Conservation (phyloP, 2,797 vertebrate species). For the Garrulus glandarius region DNA sequence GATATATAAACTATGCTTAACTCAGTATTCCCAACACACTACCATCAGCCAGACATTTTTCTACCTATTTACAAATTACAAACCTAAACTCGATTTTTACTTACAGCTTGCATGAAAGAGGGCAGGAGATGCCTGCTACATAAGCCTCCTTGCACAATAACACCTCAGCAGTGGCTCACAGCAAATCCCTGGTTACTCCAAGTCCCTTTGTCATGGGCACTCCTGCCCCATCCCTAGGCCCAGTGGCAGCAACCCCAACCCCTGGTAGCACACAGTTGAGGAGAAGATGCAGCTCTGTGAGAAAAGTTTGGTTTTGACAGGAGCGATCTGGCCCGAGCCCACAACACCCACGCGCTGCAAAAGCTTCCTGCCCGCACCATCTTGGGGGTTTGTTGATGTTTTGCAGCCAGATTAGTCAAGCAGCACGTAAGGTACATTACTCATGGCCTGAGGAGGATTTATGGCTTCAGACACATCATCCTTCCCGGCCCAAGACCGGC, state of each 20-base stretch:
- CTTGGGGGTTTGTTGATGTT: not conserved
- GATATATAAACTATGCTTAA: not conserved
- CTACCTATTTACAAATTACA: not conserved
- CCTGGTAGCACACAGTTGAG: not conserved
- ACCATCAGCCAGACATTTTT: not conserved
- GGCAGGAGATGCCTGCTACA: not conserved
- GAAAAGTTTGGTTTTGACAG: not conserved
- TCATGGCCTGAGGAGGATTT: not conserved
- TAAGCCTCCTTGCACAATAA: not conserved
- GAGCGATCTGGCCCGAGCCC: not conserved
- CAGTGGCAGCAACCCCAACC: not conserved
- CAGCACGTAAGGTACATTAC: not conserved
- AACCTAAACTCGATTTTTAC: not conserved
- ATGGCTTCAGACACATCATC: not conserved
- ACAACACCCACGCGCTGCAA: not conserved
- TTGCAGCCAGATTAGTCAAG: not conserved
- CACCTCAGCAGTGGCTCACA: not conserved
- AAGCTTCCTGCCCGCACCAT: not conserved
- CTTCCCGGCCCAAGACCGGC: not conserved
- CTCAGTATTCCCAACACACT: not conserved
- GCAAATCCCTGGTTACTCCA: not conserved
- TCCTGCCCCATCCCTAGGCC: not conserved
- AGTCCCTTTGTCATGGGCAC: not conserved
- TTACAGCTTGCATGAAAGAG: not conserved
- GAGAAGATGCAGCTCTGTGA: not conserved